Conservation (phyloP, 1,140 invertebrate species). For the Cataglyphis hispanica region DNA sequence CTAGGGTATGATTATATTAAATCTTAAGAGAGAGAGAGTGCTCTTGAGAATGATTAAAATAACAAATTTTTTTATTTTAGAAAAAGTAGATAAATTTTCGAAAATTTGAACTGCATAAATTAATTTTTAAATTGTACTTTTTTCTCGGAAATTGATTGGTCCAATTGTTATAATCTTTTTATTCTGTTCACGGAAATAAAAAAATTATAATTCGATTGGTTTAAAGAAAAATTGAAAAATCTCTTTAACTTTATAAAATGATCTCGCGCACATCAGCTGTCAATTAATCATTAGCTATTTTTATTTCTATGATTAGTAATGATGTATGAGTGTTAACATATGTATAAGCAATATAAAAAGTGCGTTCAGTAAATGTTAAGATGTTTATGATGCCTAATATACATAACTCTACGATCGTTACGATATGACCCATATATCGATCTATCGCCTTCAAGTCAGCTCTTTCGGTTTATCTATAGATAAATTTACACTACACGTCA, state of each 20-base stretch:
- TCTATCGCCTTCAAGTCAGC: constrained; percentile 33
- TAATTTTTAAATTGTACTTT: too few relatives aligned
- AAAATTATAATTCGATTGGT: background rate
- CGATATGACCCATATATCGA: constrained; percentile 35
- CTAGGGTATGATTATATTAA: background rate
- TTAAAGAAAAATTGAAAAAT: background rate
- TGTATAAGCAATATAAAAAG: background rate
- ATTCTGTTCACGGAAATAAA: too few relatives aligned
- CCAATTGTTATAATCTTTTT: background rate
- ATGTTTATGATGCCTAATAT: background rate
- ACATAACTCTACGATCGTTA: background rate
- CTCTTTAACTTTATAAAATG: background rate
- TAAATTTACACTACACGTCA: constrained; percentile 10
- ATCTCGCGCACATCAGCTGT: background rate
- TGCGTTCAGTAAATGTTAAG: background rate
- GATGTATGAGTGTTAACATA: background rate
- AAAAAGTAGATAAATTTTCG: too few relatives aligned
- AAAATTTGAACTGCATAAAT: too few relatives aligned
- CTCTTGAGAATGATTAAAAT: too few relatives aligned
- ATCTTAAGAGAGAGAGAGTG: background rate
- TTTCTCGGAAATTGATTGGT: too few relatives aligned
- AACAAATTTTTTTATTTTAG: too few relatives aligned
- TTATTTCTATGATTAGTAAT: background rate
- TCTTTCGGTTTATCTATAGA: constrained; percentile 24
- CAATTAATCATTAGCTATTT: background rate